A percentile compares a stretch with the other conserved stretches of the same genome.
These are phyloP conservation scores for Montipora capricornis DNA, from an alignment of 64 coral and sea anemone species.

Conservation along the genomic window DNA sequence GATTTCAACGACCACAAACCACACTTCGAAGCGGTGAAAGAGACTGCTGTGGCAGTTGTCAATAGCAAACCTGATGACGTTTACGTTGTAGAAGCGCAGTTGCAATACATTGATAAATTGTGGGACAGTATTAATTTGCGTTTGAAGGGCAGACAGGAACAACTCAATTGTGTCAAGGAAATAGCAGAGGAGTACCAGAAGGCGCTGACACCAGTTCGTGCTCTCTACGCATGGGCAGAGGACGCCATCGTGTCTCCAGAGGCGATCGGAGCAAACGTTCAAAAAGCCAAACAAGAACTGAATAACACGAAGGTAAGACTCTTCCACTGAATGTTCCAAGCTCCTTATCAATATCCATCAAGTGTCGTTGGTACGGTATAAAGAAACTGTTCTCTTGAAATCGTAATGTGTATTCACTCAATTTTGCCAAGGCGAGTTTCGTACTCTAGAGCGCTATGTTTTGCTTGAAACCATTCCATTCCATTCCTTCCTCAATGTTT, in stretches of 20 bases:
- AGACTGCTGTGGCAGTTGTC: conserved; percentile 63
- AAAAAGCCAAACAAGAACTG: conserved; percentile 85
- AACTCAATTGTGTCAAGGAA: conserved; percentile 71
- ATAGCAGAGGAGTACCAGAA: conserved; percentile 74
- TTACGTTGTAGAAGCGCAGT: conserved; percentile 86
- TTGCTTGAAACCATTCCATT: no score
- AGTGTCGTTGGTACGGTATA: not conserved
- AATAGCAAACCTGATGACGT: conserved; percentile 83
- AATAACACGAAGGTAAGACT: conserved; percentile 81
- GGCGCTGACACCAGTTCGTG: conserved; percentile 69
- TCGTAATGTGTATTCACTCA: not conserved
- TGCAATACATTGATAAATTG: conserved; percentile 76
- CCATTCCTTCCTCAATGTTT: no score
- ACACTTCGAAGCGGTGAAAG: conserved; percentile 78
- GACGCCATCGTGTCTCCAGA: conserved; percentile 69
- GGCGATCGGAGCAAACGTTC: conserved; percentile 74
- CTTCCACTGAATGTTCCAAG: not conserved
- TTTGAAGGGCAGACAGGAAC: conserved; percentile 63
- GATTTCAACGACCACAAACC: conserved; percentile 77
- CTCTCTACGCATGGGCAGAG: conserved; percentile 79
- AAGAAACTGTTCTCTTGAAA: no score
- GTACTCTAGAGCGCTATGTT: no score
- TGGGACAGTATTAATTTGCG: conserved; percentile 78
- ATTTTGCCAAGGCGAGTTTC: no score
- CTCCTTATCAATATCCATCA: not conserved